Evolutionary conservation across 2,888 invertebrate species (phyloP).

Genomic region (Xylota segnis): DNA sequence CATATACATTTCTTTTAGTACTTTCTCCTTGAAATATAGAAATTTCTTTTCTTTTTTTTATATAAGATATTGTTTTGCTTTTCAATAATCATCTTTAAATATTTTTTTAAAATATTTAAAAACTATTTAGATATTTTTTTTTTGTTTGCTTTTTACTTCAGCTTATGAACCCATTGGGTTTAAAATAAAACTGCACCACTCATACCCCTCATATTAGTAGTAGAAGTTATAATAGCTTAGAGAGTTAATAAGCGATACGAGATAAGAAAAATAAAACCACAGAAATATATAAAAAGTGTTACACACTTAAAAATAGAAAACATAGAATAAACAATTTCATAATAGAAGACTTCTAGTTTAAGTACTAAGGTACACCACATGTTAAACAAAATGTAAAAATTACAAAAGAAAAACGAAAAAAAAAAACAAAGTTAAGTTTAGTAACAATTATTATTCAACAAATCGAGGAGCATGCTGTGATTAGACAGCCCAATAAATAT

Average conservation of each 20-base stretch:
- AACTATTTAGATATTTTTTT: constrained; percentile 74
- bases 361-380: constrained; percentile 43
- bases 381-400: constrained; percentile 7
- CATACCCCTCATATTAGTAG: constrained; percentile 78
- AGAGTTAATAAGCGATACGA: constrained; percentile 33
- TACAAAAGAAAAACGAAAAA: constrained; percentile 1
- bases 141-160: constrained; percentile 48
- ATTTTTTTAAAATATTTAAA: constrained; percentile 80
- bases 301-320: constrained; percentile 34
- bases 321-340: neutral
- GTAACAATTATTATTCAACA: constrained; percentile 30
- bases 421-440: too few relatives aligned
- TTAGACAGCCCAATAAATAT: constrained; percentile 77
- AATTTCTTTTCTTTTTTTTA: constrained; percentile 73
- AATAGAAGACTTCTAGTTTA: constrained; percentile 15
- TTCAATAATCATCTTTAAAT: constrained; percentile 77
- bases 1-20: constrained; percentile 66
- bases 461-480: constrained; percentile 77
- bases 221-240: constrained; percentile 57
- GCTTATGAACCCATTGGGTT: constrained; percentile 84
- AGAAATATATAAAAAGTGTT: constrained; percentile 49
- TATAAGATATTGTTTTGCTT: constrained; percentile 58
- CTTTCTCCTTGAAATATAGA: constrained; percentile 77
- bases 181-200: constrained; percentile 82
- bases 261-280: constrained; percentile 19